Percentiles rank a stretch among this genome's conserved stretches.
These are phyloP conservation scores for Choristoneura rosaceana DNA, from an alignment of 2,888 invertebrate species.

Conservation along the genomic window DNA sequence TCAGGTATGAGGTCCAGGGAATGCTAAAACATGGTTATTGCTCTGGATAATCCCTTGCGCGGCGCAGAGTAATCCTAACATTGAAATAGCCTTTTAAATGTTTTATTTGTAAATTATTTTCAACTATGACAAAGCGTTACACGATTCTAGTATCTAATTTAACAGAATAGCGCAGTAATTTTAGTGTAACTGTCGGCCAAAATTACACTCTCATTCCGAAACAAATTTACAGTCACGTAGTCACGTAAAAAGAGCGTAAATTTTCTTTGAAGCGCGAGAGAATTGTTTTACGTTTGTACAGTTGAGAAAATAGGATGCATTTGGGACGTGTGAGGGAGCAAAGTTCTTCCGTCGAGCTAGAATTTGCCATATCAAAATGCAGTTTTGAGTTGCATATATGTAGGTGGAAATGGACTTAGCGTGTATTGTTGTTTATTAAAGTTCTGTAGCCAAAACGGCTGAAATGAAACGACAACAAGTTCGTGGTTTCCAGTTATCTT, in stretches of 20 bases:
- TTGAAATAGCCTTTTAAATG: neutral
- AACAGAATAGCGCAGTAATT: slow-evolving; percentile 3
- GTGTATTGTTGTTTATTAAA: no score
- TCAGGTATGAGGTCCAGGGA: no score
- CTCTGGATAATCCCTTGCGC: no score
- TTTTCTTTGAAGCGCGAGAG: slow-evolving; percentile 46
- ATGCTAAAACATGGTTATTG: no score
- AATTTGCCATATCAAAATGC: neutral
- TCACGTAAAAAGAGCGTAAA: slow-evolving; percentile 39
- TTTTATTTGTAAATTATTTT: no score
- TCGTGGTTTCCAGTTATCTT: no score
- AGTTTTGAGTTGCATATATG: neutral
- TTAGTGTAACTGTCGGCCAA: slow-evolving; percentile 16
- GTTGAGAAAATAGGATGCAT: slow-evolving; percentile 58
- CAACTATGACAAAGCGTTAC: neutral
- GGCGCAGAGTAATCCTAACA: neutral
- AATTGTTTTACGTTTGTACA: slow-evolving; percentile 52
- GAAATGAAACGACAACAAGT: no score
- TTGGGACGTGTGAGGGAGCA: slow-evolving; percentile 51
- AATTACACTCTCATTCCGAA: slow-evolving; percentile 27
- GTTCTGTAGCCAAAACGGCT: no score
- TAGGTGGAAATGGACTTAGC: neutral
- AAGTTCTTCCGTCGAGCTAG: slow-evolving; percentile 52
- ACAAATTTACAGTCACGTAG: slow-evolving; percentile 32
- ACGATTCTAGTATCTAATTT: slow-evolving; percentile 18